Base-by-base conservation (phyloP, 2,888 invertebrate genomes). In the Buathra laborator region DNA sequence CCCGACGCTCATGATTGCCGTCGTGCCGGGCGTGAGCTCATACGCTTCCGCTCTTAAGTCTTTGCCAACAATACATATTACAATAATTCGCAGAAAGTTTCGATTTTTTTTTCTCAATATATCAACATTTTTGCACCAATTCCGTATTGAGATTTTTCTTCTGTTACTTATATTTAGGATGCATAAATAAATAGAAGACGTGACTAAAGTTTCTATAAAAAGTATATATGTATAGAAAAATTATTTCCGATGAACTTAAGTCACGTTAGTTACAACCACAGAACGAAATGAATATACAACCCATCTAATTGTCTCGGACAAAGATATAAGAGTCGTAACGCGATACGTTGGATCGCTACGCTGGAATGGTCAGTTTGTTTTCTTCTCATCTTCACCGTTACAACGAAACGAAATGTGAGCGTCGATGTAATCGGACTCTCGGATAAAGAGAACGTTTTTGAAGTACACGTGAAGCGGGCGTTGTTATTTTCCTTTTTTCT, bases 11-110 rank as follows among this genome's bases (percentile, higher is more conserved):
- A 81, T 62, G 71, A 76, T 62, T 66, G 76, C 75, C 59, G 70
- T 67, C 59, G 53, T 64, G 75, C 70, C 88, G 83, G 87, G 86
- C 87, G 86, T 89, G 88, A 89, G 90, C 89, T 89, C 89, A 86
- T 89, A 85, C 88, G 86, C 87, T 92, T 92, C 90, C 90, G 88
- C 46, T 81, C 80, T 5, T 24, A 62, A 37, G 66, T 66, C 66
- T 67, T 53, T 68, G 29, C n/a, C 53, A 62, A 24, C 56, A 24
- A 19, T 24, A 56, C 10, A 16, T 3, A 10, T 53, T 12, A 24
- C 24, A 3, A 56, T 56, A 56, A 56, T 19, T 56, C 56, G 19
- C 56, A 4, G 10, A 56, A 56, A 10, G 4, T 19, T 19, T 24
- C 24, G 12, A 56, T 19, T 4, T 19, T 24, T 19, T 5, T 14